Conservation (phyloP, 2,888 invertebrate genomes). For the Gerosis bhagava region DNA sequence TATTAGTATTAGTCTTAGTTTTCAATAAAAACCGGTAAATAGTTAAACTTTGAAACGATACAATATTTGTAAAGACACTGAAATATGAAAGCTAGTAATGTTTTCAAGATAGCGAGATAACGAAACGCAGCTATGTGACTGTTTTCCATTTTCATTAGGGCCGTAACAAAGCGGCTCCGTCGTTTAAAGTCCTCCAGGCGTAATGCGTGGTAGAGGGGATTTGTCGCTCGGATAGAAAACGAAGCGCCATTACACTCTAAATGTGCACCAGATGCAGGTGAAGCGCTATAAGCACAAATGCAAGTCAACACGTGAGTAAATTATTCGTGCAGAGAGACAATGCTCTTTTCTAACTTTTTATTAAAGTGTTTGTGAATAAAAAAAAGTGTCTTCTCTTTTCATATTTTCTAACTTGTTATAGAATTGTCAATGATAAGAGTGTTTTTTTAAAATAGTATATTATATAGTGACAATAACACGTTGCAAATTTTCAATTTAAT, state of each 20-base stretch:
- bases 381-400: too few species aligned
- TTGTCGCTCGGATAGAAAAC: slow-evolving; percentile 17
- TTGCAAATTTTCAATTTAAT: too few species aligned
- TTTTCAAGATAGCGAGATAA: slow-evolving; percentile 10
- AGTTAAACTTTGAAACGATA: too few species aligned
- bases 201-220: slow-evolving; percentile 12
- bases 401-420: too few species aligned
- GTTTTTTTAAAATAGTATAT: too few species aligned
- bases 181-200: slow-evolving; percentile 18
- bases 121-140: slow-evolving; percentile 12
- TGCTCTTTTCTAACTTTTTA: not conserved
- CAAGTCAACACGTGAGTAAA: slow-evolving; percentile 12
- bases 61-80: too few species aligned
- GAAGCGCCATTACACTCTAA: slow-evolving; percentile 19
- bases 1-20: too few species aligned
- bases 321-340: slow-evolving; percentile 7
- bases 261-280: slow-evolving; percentile 17
- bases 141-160: slow-evolving; percentile 20
- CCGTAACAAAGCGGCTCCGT: slow-evolving; percentile 18
- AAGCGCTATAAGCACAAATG: slow-evolving; percentile 4
- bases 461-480: too few species aligned
- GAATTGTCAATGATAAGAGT: too few species aligned
- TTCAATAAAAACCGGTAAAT: too few species aligned
- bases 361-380: too few species aligned
- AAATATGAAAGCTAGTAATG: slow-evolving; percentile 3